Evolutionary conservation across 2,113 vertebrate genomes (phyloP).

Genomic region (Tupaia chinensis): DNA sequence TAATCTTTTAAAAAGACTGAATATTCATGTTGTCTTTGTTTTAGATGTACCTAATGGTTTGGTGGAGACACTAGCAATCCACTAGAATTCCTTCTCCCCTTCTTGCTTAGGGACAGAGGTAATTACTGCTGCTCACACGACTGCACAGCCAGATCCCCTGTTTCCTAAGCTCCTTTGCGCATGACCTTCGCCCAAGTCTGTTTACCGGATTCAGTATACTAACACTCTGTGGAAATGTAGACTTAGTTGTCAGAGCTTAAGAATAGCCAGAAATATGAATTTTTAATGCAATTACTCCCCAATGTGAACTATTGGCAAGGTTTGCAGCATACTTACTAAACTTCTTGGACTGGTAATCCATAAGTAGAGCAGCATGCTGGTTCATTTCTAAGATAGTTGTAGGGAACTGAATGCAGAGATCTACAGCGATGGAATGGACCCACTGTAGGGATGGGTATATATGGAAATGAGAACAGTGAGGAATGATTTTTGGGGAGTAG

Average conservation of each 20-base stretch:
- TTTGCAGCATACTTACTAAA: slow-evolving; percentile 16
- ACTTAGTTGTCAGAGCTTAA: neutral
- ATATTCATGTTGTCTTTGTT: neutral
- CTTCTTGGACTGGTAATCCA: neutral
- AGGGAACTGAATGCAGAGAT: neutral
- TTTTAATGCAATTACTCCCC: neutral
- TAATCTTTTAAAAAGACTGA: neutral
- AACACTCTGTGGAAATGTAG: neutral
- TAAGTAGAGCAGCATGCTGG: neutral
- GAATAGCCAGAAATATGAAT: neutral
- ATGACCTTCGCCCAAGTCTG: neutral
- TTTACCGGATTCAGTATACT: neutral
- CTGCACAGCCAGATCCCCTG: neutral
- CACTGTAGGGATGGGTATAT: neutral
- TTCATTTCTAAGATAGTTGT: neutral
- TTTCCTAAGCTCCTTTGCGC: neutral
- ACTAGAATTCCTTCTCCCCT: neutral
- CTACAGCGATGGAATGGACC: neutral
- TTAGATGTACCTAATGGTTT: neutral
- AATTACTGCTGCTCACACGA: neutral
- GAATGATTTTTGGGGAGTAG: neutral
- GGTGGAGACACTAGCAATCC: neutral
- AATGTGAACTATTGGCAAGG: neutral
- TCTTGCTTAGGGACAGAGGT: neutral
- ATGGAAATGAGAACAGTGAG: neutral